These are phyloP conservation scores for Eupleurogrammus muticus DNA, from an alignment of 2,797 vertebrate genomes.

Conservation along the genomic window DNA sequence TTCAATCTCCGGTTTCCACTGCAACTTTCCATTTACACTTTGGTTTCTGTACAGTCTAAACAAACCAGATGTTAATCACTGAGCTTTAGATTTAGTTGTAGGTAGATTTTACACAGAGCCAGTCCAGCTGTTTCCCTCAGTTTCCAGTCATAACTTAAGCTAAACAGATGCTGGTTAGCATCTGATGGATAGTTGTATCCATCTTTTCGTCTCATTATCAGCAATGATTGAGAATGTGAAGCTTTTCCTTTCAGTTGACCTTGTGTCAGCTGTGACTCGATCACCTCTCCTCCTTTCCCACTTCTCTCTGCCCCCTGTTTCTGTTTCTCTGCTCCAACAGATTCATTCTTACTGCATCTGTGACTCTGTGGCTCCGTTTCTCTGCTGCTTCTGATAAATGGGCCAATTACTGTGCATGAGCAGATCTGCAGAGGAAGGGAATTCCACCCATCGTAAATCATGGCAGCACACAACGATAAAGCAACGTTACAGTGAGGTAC, in stretches of 20 bases:
- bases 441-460: conserved; percentile 76
- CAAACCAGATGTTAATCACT: background rate
- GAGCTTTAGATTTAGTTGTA: conserved; percentile 2
- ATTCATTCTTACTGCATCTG: conserved; percentile 62
- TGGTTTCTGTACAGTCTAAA: background rate
- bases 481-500: conserved; percentile 54
- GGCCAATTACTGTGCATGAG: conserved; percentile 76
- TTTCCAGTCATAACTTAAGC: conserved; percentile 12
- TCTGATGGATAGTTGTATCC: background rate
- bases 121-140: background rate
- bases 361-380: conserved; percentile 54
- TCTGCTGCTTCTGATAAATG: conserved; percentile 73
- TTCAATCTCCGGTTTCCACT: background rate
- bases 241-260: background rate
- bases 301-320: background rate
- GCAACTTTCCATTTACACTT: background rate
- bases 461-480: conserved; percentile 43
- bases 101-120: background rate
- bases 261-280: background rate
- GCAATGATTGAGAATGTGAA: background rate
- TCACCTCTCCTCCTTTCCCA: conserved; percentile 28
- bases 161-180: background rate
- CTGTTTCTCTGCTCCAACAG: conserved; percentile 20
- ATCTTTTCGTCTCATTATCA: background rate
- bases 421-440: conserved; percentile 76